Base-by-base conservation (phyloP, 1,140 invertebrate genomes). In the Drosophila trapezifrons region DNA sequence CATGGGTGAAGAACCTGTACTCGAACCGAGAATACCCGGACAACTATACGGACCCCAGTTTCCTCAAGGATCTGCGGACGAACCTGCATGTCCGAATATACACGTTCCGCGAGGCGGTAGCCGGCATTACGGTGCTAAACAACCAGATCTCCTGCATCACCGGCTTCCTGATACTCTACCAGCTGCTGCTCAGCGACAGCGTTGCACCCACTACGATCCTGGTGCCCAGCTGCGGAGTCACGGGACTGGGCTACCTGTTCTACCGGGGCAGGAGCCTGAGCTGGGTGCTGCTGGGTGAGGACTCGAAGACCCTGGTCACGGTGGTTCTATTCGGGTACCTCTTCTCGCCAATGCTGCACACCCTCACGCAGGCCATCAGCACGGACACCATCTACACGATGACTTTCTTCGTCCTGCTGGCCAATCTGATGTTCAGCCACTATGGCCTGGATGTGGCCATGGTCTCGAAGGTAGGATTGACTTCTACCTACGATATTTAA, bases 341-440 rank as follows among this genome's bases (percentile, higher is more conserved):
- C 40, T 93, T 98, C 47, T 98, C 97, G 0, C 98, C 98, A 0
- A 94, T 99, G 25, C 92, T 99, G n/a, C 97, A 98, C 92, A 99
- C 97, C 1, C 93, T 99, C 35, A 99, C 98, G 0, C 97, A 98
- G 92, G 98, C 97, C 0, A 96, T 99, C 1, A 98, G 97, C 86
- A 99, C 98, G 1, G 98, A 99, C 92, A 99, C 98, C 3, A 99
- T 99, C 89, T 99, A 99, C 87, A 96, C 97, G 2, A 97, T 96
- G 93, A 95, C 97, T 20, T 95, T 96, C 49, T 94, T 97, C 38
- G 97, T 98, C 95, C 95, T 99, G 92, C 78, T 97, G 1, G 92
- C 96, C 7, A 98, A 99, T 93, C 93, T 99, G 37, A 93, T 97
- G 62, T 98, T 98, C 89, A 97, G 96, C 89, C 97, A 99, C 92